A percentile compares a stretch with the other conserved stretches of the same genome.
Evolutionary conservation across 2,113 vertebrate species (phyloP).

Genomic region (Colistium nudipinnis): DNA sequence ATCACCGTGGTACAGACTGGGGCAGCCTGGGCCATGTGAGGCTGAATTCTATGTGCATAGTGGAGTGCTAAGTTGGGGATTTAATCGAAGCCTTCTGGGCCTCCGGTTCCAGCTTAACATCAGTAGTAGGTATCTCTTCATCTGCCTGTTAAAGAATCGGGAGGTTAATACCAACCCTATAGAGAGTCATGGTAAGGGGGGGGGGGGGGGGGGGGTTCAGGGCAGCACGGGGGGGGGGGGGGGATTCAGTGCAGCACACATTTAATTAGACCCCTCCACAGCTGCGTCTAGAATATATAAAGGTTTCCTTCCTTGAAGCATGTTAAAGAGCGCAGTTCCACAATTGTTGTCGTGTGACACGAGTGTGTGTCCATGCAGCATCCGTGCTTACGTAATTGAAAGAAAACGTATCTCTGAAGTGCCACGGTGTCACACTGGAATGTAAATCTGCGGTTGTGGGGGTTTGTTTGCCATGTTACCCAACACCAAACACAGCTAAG

Average conservation of each 20-base stretch:
- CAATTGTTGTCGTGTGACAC: too few species aligned
- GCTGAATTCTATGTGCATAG: conserved; percentile 50
- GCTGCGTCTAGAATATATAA: conserved; percentile 46
- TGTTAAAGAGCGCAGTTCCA: not conserved
- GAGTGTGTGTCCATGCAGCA: too few species aligned
- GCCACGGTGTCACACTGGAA: not conserved
- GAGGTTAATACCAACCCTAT: conserved; percentile 69
- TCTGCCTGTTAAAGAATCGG: conserved; percentile 62
- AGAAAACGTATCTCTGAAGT: not conserved
- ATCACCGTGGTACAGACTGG: conserved; percentile 56
- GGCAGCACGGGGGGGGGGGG: not conserved
- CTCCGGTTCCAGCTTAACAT: conserved; percentile 71
- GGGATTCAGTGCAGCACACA: conserved; percentile 17
- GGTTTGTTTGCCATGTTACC: conserved; percentile 27
- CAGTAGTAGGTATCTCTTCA: conserved; percentile 70
- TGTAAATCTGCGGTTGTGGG: conserved; percentile 9
- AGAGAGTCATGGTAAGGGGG: conserved; percentile 4
- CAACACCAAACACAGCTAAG: conserved; percentile 12
- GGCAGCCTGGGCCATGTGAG: conserved; percentile 40
- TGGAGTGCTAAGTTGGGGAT: conserved; percentile 64
- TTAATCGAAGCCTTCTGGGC: conserved; percentile 68
- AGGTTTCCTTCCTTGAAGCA: conserved; percentile 3
- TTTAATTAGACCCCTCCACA: conserved; percentile 52
- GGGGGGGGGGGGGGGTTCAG: conserved; percentile 1
- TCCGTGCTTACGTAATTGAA: conserved; percentile 16